phyloP scores from a whole-genome alignment of 1,140 invertebrate species.

The Plectus sambesii region DNA sequence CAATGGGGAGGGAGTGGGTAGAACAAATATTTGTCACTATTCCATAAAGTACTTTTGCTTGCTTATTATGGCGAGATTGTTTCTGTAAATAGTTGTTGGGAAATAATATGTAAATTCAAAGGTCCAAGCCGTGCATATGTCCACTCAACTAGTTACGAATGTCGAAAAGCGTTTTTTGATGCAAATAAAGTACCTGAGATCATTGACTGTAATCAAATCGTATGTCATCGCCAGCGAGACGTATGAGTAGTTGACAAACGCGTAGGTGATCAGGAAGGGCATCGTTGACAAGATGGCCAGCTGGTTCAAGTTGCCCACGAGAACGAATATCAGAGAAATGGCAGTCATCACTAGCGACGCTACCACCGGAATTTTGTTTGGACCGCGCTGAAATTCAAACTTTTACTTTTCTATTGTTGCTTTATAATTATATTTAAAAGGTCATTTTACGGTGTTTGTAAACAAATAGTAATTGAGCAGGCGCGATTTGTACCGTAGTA shows the following conservation, averaged over 20 bases:
- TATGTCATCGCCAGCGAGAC: constrained; percentile 89
- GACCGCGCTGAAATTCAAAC: constrained; percentile 64
- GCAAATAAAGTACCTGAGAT: constrained; percentile 11
- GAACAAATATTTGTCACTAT: constrained; percentile 9
- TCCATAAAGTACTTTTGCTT: constrained; percentile 6
- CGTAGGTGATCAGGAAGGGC: constrained; percentile 89
- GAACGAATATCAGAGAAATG: constrained; percentile 76
- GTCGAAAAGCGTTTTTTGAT: background rate
- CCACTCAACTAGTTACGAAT: background rate
- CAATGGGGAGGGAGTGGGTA: background rate
- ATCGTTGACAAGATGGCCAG: constrained; percentile 93
- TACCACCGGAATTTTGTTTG: constrained; percentile 83
- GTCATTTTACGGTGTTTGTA: too few relatives aligned
- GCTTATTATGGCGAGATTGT: background rate
- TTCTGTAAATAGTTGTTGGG: constrained; percentile 24
- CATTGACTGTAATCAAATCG: constrained; percentile 59
- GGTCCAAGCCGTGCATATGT: constrained; percentile 4
- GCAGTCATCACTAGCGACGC: constrained; percentile 74
- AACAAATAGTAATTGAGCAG: too few relatives aligned
- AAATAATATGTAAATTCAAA: constrained; percentile 3
- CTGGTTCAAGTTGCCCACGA: constrained; percentile 82
- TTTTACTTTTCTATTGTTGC: too few relatives aligned
- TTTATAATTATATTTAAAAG: too few relatives aligned
- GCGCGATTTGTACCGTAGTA: too few relatives aligned
- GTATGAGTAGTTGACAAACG: constrained; percentile 86